Conservation (phyloP, 2,797 vertebrate species). For the Notolepis coatsorum region DNA sequence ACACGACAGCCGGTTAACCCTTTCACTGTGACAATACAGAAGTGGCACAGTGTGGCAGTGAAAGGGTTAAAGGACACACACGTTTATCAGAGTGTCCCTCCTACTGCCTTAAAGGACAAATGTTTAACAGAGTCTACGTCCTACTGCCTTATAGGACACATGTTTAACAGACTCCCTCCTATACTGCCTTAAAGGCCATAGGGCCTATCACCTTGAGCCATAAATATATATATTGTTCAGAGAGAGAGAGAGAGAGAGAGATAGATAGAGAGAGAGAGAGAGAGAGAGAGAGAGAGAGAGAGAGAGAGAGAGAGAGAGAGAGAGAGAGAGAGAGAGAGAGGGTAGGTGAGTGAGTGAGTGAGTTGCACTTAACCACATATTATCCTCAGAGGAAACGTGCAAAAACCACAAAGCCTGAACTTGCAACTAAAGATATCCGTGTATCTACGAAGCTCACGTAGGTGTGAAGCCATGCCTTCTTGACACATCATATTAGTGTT, state of each 20-base stretch:
- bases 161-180: too few relatives aligned
- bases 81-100: conserved; percentile 22
- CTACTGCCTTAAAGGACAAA: conserved; percentile 27
- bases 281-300: conserved; percentile 3
- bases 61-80: too few relatives aligned
- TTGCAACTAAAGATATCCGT: conserved; percentile 62
- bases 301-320: background rate
- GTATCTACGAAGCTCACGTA: background rate
- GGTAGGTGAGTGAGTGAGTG: background rate
- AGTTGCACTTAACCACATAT: conserved; percentile 43
- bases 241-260: too few relatives aligned
- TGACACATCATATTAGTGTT: background rate
- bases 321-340: background rate
- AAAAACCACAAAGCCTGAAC: conserved; percentile 84
- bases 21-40: too few relatives aligned
- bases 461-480: background rate
- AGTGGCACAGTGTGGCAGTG: too few relatives aligned
- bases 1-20: too few relatives aligned
- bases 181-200: too few relatives aligned
- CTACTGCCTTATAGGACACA: conserved; percentile 12
- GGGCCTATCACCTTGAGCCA: too few relatives aligned
- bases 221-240: too few relatives aligned
- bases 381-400: conserved; percentile 82
- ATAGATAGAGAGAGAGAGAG: background rate
- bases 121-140: conserved; percentile 37